phyloP scores from a whole-genome alignment of 2,113 vertebrate species.

The Alouatta palliata region DNA sequence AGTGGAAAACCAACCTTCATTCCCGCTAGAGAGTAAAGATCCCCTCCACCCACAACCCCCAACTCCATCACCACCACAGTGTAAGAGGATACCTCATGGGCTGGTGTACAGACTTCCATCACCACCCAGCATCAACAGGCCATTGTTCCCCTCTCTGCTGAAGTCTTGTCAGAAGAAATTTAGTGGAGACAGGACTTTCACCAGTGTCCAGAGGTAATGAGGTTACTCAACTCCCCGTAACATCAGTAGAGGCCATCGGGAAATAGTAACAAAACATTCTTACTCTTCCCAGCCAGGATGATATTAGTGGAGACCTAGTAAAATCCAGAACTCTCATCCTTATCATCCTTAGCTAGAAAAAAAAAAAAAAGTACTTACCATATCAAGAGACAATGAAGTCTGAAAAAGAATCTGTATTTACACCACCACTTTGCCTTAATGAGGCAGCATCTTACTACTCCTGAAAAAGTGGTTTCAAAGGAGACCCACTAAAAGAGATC shows the following conservation, averaged over 20 bases:
- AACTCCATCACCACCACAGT: not conserved
- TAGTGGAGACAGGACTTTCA: not conserved
- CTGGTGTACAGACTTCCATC: not conserved
- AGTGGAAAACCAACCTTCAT: not conserved
- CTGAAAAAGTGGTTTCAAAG: not conserved
- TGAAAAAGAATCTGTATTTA: not conserved
- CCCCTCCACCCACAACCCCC: not conserved
- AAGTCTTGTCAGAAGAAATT: too few relatives aligned
- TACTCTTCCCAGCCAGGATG: not conserved
- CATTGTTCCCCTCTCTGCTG: not conserved
- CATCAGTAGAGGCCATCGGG: too few relatives aligned
- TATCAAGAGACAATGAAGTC: not conserved
- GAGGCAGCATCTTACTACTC: not conserved
- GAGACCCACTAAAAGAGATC: not conserved
- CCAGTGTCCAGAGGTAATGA: not conserved
- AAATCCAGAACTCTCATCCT: not conserved
- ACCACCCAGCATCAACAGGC: not conserved
- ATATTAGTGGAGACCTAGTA: not conserved
- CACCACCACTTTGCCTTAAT: not conserved
- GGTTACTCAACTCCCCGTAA: too few relatives aligned
- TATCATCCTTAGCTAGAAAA: not conserved
- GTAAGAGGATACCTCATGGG: not conserved
- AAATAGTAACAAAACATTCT: not conserved
- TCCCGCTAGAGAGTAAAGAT: not conserved
- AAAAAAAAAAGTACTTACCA: not conserved